Evolutionary conservation across 2,113 vertebrate species (phyloP), one percentile per base, ranked within the genome.

Genomic region (Mus spicilegus): DNA sequence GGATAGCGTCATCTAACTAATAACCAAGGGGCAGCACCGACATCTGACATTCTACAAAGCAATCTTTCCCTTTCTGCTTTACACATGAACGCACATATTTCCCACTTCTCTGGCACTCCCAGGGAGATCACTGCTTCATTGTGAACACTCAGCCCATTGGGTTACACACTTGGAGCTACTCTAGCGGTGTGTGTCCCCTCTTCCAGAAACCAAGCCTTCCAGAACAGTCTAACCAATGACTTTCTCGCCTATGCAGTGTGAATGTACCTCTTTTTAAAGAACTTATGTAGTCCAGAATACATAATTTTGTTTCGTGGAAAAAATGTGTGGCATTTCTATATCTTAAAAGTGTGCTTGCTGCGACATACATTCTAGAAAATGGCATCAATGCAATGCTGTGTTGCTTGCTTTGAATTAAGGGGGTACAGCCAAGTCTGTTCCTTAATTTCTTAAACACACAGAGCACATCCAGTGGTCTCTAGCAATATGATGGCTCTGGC

Each of bases 251-350:
- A 1, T 92, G n/a, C 81, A 20, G n/a, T 24, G 30, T 22, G 69
- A 84, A 76, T 9, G 46, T 67, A 28, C 4, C 65, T 73, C 10
- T 76, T 49, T 49, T 49, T 49, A 82, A 80, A 96, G 75, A 89
- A 89, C 80, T 65, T 87, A 72, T 17, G 13, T 63, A 82, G 88
- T 26, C 94, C 16, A 56, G 10, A 49, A 89, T 56, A 93, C 4
- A 69, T 42, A n/a, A 69, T 75, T 96, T 87, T 91, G 14, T 91
- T 80, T 9, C 39, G 13, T 76, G 36, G 10, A 39, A 95, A 96
- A 93, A 86, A 36, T 36, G 5, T 75, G 13, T 14, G 42, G 13
- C 14, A n/a, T 86, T 77, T 2, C 12, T 95, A 4, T 54, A 89
- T 84, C 81, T 51, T 86, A 94, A 90, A 78, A 19, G 33, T 10